Base-by-base conservation (phyloP, 2,888 invertebrate species). In the Neuroscelio doddi region DNA sequence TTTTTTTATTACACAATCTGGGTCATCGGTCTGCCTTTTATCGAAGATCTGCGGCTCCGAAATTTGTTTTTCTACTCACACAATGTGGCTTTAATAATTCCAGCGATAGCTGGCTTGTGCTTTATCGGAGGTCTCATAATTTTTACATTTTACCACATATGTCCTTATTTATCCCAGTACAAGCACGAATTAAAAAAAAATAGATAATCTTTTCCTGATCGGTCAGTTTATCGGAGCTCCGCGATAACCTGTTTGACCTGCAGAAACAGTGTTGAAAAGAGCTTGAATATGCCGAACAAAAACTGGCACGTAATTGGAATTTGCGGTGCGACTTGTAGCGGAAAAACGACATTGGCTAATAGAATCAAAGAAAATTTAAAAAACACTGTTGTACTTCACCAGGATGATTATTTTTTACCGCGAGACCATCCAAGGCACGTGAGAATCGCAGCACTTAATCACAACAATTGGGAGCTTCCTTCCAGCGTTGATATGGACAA, bases 261-360 rank as follows among this genome's bases (percentile, higher is more conserved):
- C n/a, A n/a, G n/a, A n/a, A n/a, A n/a, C n/a, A n/a, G n/a, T n/a
- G n/a, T n/a, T n/a, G n/a, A n/a, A n/a, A n/a, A n/a, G n/a, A n/a
- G n/a, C n/a, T n/a, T n/a, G n/a, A n/a, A n/a, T n/a, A n/a, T 12
- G 21, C 9, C 16, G 1, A 17, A 16, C 1, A 88, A 73, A 76
- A 87, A 84, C 65, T 89, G 88, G 88, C 71, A 89, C 30, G 84
- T 91, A 47, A 85, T 92, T 58, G 94, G 93, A 4, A 88, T 95
- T 68, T 90, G 92, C 30, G 93, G 95, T 0, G 92, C 92, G 1
- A 95, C 95, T 0, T 93, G 93, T 76, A 92, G 93, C 14, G 95
- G 95, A 0, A 95, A 95, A 85, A 92, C 93, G 0, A 91, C 92
- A 0, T 79, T 94, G 29, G 89, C 93, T 0, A 87, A 86, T 49